These are phyloP conservation scores for Trisateles emortualis DNA, from an alignment of 2,888 invertebrate species.

Conservation along the genomic window DNA sequence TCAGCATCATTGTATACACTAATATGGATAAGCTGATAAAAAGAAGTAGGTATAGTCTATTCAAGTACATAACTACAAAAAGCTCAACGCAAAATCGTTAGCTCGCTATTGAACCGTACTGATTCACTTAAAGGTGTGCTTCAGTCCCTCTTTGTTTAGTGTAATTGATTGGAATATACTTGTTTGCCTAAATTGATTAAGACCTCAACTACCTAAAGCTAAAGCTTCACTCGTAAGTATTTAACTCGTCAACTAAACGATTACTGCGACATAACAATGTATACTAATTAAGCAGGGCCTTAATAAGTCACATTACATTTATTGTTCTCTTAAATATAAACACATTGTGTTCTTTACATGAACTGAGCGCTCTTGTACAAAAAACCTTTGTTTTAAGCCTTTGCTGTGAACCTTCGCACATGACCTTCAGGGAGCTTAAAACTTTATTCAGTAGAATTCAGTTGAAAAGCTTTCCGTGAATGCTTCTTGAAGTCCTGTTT, in stretches of 20 bases:
- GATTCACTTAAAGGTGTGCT: constrained; percentile 16
- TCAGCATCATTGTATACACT: too few species aligned
- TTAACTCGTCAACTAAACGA: constrained; percentile 3
- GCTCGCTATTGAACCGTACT: constrained; percentile 4
- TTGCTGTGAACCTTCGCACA: too few species aligned
- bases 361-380: background rate
- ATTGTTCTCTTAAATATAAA: background rate
- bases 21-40: too few species aligned
- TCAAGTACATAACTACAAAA: background rate
- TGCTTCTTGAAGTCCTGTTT: too few species aligned
- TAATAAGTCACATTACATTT: background rate
- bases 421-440: too few species aligned
- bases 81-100: background rate
- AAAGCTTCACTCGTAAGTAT: constrained; percentile 10
- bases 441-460: too few species aligned
- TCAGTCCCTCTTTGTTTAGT: constrained; percentile 32
- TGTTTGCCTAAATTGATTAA: constrained; percentile 29
- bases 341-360: background rate
- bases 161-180: too few species aligned
- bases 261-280: background rate
- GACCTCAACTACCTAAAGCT: background rate
- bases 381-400: too few species aligned
- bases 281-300: background rate
- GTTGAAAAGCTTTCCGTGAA: too few species aligned
- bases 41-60: too few species aligned